These are phyloP conservation scores for Porites lobata DNA, from an alignment of 92 coral and sea anemone species.

Conservation along the genomic window DNA sequence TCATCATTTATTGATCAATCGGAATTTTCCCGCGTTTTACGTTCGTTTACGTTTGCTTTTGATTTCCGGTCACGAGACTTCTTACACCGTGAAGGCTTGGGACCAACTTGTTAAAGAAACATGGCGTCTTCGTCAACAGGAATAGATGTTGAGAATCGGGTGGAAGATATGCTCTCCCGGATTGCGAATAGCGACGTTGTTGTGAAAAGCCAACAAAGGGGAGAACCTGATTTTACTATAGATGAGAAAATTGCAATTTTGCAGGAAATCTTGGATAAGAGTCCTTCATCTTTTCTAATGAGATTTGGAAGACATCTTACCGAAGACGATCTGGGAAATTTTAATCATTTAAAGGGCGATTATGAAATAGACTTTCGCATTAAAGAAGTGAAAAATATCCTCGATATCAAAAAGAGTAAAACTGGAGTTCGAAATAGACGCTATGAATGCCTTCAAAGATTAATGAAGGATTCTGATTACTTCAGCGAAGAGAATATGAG, in stretches of 20 bases:
- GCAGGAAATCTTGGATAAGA: constrained; percentile 63
- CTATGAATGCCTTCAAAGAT: constrained; percentile 84
- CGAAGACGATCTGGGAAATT: constrained; percentile 77
- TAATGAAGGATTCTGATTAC: constrained; percentile 73
- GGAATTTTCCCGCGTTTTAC: constrained; percentile 41
- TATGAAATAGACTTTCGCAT: constrained; percentile 82
- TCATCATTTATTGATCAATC: constrained; percentile 57
- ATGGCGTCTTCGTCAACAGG: constrained; percentile 78
- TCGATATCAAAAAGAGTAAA: constrained; percentile 71
- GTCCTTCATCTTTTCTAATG: constrained; percentile 78
- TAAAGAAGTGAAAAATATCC: constrained; percentile 66
- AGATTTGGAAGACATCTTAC: constrained; percentile 89
- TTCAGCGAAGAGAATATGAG: constrained; percentile 89
- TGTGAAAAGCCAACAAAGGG: constrained; percentile 87
- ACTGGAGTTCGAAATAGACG: constrained; percentile 87
- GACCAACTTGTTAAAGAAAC: constrained; percentile 23
- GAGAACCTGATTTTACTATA: constrained; percentile 85
- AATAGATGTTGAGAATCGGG: not conserved
- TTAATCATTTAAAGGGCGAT: constrained; percentile 68
- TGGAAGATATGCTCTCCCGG: constrained; percentile 73
- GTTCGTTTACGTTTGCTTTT: not conserved
- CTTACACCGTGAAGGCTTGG: constrained; percentile 17
- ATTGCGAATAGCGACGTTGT: constrained; percentile 75
- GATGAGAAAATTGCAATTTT: constrained; percentile 82
- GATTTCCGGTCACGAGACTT: not conserved